These are phyloP conservation scores for Scaptomyza polygonia DNA, from an alignment of 2,888 invertebrate species.

Conservation along the genomic window DNA sequence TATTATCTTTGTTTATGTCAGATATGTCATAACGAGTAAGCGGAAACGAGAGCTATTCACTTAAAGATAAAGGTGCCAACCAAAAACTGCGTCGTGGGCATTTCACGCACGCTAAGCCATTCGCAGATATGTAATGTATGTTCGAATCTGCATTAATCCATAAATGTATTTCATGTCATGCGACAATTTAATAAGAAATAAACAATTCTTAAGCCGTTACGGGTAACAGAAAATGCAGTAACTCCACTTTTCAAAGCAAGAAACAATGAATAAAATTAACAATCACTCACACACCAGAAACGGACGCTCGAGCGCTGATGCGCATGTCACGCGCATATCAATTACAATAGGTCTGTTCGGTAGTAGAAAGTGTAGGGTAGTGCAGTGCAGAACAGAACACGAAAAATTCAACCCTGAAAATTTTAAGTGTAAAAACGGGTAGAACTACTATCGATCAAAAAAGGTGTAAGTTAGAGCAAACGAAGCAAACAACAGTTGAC, in stretches of 20 bases:
- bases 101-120: constrained; percentile 52
- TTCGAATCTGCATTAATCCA: constrained; percentile 42
- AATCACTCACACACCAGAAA: neutral
- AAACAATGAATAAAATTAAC: constrained; percentile 12
- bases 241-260: constrained; percentile 10
- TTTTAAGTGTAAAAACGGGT: no score
- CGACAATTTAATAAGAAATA: neutral
- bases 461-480: no score
- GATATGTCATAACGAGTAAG: constrained; percentile 11
- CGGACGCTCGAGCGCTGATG: constrained; percentile 26
- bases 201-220: constrained; percentile 10
- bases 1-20: no score
- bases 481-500: no score
- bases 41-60: constrained; percentile 11
- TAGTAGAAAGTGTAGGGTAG: no score
- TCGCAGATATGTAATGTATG: constrained; percentile 13
- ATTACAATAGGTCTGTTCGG: no score
- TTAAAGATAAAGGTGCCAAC: constrained; percentile 43
- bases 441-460: no score
- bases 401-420: no score
- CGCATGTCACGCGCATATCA: constrained; percentile 48
- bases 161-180: neutral
- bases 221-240: neutral
- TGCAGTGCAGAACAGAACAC: no score
- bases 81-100: constrained; percentile 71